Conservation (phyloP, 2,888 invertebrate genomes). For the Blastobasis lacticolella region DNA sequence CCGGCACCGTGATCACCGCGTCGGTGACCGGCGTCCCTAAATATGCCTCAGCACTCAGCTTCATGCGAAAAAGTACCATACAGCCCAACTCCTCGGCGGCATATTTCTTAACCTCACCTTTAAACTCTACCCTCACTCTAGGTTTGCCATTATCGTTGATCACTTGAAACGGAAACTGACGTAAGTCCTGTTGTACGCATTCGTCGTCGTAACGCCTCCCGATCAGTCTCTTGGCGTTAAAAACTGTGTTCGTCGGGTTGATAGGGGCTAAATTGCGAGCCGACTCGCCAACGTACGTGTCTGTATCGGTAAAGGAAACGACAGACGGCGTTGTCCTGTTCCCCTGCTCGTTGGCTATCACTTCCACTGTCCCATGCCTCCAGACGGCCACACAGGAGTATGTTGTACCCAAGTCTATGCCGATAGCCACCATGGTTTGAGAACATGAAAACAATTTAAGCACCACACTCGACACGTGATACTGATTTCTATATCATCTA, state of each 20-base stretch:
- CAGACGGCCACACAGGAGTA: slow-evolving; percentile 52
- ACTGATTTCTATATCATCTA: no score
- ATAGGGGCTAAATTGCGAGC: slow-evolving; percentile 44
- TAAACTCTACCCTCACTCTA: slow-evolving; percentile 38
- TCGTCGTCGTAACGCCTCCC: slow-evolving; percentile 46
- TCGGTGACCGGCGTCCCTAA: slow-evolving; percentile 37
- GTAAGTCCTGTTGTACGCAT: slow-evolving; percentile 44
- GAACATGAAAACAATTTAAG: no score
- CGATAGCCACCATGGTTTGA: slow-evolving; percentile 41
- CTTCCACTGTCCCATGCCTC: slow-evolving; percentile 39
- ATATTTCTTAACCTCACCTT: slow-evolving; percentile 32
- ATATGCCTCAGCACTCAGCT: slow-evolving; percentile 42
- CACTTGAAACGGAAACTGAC: slow-evolving; percentile 43
- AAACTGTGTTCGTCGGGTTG: slow-evolving; percentile 48
- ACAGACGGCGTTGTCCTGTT: slow-evolving; percentile 47
- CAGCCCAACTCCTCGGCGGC: slow-evolving; percentile 51
- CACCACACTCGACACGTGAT: no score
- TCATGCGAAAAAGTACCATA: slow-evolving; percentile 51
- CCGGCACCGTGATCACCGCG: slow-evolving; percentile 55
- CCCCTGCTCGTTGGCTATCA: slow-evolving; percentile 49
- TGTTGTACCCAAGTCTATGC: slow-evolving; percentile 55
- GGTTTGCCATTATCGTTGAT: slow-evolving; percentile 49
- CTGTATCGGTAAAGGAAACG: slow-evolving; percentile 43
- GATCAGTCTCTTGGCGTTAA: slow-evolving; percentile 46
- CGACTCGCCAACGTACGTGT: slow-evolving; percentile 45